Conservation (phyloP, 2,888 invertebrate species). For the Alsophila aescularia region DNA sequence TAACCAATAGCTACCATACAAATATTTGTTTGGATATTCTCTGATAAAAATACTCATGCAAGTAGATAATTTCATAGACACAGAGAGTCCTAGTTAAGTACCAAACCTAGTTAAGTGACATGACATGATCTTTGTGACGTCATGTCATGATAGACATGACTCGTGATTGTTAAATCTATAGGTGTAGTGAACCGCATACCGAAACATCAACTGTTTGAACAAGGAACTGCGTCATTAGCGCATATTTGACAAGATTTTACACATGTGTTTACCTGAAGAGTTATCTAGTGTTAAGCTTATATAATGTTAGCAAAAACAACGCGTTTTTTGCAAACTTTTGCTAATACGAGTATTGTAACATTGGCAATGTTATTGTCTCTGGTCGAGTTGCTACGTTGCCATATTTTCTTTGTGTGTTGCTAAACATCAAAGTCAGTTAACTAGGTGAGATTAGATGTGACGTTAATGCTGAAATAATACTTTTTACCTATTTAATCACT, state of each 20-base stretch:
- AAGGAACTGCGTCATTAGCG: slow-evolving; percentile 8
- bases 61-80: no score
- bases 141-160: neutral
- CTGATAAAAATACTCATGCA: no score
- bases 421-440: no score
- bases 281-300: slow-evolving; percentile 9
- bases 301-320: slow-evolving; percentile 1
- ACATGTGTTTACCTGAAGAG: slow-evolving; percentile 14
- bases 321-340: neutral
- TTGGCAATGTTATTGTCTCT: slow-evolving; percentile 21
- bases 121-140: neutral
- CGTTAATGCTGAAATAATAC: no score
- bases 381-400: neutral
- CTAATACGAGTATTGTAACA: neutral
- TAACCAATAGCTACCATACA: no score
- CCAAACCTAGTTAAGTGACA: no score
- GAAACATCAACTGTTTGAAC: slow-evolving; percentile 9
- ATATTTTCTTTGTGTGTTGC: neutral
- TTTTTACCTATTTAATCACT: no score
- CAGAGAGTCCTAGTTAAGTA: no score
- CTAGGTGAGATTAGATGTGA: no score
- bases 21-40: no score
- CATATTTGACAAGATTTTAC: slow-evolving; percentile 17
- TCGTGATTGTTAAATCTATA: neutral
- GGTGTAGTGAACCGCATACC: neutral